Evolutionary conservation across 2,797 vertebrate species (phyloP).

Genomic region (Gadopsis bispinosus): DNA sequence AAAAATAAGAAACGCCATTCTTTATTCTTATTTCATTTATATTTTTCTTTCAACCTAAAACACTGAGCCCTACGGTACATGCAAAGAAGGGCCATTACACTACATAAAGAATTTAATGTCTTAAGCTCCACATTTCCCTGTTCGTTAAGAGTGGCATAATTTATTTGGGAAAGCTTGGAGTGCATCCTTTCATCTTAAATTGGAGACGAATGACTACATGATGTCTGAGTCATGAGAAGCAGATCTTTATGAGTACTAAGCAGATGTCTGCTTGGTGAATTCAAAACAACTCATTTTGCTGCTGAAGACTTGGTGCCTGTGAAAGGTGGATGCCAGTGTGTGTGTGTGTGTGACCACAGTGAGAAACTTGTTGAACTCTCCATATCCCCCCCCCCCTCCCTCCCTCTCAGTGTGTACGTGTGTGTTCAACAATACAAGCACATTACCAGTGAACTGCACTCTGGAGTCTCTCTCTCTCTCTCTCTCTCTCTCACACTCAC

Average conservation of each 20-base stretch:
- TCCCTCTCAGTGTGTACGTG: neutral
- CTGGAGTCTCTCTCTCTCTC: neutral
- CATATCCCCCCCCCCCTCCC: neutral
- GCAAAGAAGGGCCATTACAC: constrained; percentile 38
- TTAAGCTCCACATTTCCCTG: constrained; percentile 35
- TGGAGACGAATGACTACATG: constrained; percentile 32
- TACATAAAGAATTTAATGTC: constrained; percentile 48
- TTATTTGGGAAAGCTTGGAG: constrained; percentile 34
- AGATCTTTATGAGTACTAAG: constrained; percentile 28
- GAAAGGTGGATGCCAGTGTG: neutral
- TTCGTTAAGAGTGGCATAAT: constrained; percentile 48
- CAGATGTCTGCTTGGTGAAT: constrained; percentile 12
- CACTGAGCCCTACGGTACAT: neutral
- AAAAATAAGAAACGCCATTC: constrained; percentile 28
- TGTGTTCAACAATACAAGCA: constrained; percentile 23
- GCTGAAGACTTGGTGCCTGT: neutral
- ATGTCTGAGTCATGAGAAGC: constrained; percentile 36
- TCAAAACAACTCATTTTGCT: constrained; percentile 14
- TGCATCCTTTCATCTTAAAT: constrained; percentile 40
- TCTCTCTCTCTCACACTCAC: constrained; percentile 1
- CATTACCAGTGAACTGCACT: constrained; percentile 39
- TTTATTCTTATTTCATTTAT: constrained; percentile 21
- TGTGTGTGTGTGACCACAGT: constrained; percentile 15
- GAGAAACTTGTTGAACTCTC: neutral
- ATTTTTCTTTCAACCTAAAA: constrained; percentile 26